Evolutionary conservation across 2,888 invertebrate species (phyloP), one percentile per base, ranked within the genome.

Genomic region (Drosophila colorata): DNA sequence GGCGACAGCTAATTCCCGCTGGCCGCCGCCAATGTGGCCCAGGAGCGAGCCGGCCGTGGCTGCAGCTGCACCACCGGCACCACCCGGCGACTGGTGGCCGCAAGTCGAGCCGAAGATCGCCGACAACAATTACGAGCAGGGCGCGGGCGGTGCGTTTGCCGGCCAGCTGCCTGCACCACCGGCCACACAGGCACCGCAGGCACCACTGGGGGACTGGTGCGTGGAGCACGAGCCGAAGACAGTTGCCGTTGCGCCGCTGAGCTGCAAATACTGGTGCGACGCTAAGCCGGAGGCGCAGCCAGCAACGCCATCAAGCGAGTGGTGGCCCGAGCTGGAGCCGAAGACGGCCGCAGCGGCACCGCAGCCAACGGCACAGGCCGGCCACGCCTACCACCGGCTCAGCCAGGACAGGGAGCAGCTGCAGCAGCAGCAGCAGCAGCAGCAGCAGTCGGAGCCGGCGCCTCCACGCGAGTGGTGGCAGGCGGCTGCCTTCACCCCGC

Each of bases 391-490:
- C 28, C 28, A 28, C 3, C 8, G 28, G 9, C 28, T 9, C 28
- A 3, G 2, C 28, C 28, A 28, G 28, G 28, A 8, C 9, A 28
- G 9, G 3, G 9, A 28, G 28, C 28, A 28, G 28, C 28, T 16
- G 16, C 23, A n/a, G n/a, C 1, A 33, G 2, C 9, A 31, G 9
- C 5, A 4, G 4, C 4, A 33, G 8, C 9, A 20, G 0, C 20
- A 9, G 9, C 28, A 28, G 0, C 28, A 28, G 28, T 0, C 28
- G 8, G 3, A 2, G 28, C 2, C 28, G 9, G 8, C 28, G 7
- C 6, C 25, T 2, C 20, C 25, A 0, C 58, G 53, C 4, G 59
- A 70, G 8, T 65, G 71, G 71, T 65, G 57, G 76, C 52, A 70
- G 4, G 71, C 56, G 2, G 33, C 51, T 3, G 40, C 49, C 0